Percentiles rank a stretch among this genome's conserved stretches.
Evolutionary conservation across 2,888 invertebrate genomes (phyloP).

Genomic region (Xestobium rufovillosum): DNA sequence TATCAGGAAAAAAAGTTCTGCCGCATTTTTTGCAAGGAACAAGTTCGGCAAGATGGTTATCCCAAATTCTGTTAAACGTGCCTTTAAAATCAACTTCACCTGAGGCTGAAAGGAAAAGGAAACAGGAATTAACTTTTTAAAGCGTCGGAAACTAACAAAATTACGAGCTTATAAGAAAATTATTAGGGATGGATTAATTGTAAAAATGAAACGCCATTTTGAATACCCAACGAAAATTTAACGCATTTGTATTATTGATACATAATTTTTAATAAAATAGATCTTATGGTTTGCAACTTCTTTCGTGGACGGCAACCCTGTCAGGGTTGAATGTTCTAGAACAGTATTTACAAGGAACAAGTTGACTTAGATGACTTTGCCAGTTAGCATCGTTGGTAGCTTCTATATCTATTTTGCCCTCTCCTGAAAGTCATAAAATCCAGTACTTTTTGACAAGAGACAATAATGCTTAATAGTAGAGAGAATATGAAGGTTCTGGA

Average conservation of each 20-base stretch:
- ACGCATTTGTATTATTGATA: too few relatives aligned
- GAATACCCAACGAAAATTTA: too few relatives aligned
- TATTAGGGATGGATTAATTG: too few relatives aligned
- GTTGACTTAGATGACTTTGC: conserved; percentile 50
- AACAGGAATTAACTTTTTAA: too few relatives aligned
- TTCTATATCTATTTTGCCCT: conserved; percentile 38
- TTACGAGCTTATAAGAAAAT: too few relatives aligned
- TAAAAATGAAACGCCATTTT: too few relatives aligned
- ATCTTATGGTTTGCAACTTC: conserved; percentile 55
- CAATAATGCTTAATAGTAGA: too few relatives aligned
- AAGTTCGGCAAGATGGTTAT: conserved; percentile 49
- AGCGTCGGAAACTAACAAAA: too few relatives aligned
- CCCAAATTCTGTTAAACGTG: conserved; percentile 44
- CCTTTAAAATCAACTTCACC: conserved; percentile 37
- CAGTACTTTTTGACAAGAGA: not conserved
- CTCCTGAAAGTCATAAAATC: conserved; percentile 31
- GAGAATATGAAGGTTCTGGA: too few relatives aligned
- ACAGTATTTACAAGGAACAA: conserved; percentile 55
- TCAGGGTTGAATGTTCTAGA: conserved; percentile 60
- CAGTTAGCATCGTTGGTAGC: conserved; percentile 47
- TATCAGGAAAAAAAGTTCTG: conserved; percentile 56
- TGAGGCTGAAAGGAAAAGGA: conserved; percentile 30
- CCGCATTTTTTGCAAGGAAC: conserved; percentile 53
- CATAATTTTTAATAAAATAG: too few relatives aligned
- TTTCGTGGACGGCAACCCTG: conserved; percentile 53